These are phyloP conservation scores for Neoascia interrupta DNA, from an alignment of 2,888 invertebrate species.

Conservation along the genomic window DNA sequence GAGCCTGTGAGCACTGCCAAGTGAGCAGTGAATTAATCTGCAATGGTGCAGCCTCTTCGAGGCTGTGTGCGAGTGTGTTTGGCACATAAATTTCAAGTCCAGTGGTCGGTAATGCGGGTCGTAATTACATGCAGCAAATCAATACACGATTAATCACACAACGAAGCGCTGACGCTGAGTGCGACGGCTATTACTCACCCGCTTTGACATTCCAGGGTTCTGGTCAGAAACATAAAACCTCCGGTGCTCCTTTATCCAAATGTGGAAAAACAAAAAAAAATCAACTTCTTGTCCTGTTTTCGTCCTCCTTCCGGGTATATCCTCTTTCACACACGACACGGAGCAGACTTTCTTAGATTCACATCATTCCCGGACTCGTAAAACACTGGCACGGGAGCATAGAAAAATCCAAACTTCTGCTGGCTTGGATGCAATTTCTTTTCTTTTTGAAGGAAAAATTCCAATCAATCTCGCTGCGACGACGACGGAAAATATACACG, in stretches of 20 bases:
- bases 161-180: slow-evolving; percentile 35
- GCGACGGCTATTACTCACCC: slow-evolving; percentile 47
- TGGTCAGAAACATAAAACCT: slow-evolving; percentile 39
- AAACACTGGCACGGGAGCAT: slow-evolving; percentile 8
- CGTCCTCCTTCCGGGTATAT: no score
- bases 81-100: slow-evolving; percentile 44
- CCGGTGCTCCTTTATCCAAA: slow-evolving; percentile 46
- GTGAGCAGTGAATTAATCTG: slow-evolving; percentile 30
- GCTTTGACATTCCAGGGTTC: slow-evolving; percentile 64
- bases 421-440: slow-evolving; percentile 17
- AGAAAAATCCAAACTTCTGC: no score
- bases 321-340: slow-evolving; percentile 52
- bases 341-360: slow-evolving; percentile 56
- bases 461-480: slow-evolving; percentile 35
- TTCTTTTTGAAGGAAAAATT: slow-evolving; percentile 30
- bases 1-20: background rate
- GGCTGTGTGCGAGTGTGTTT: slow-evolving; percentile 1
- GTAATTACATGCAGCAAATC: slow-evolving; percentile 63
- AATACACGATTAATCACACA: slow-evolving; percentile 63
- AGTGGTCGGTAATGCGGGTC: slow-evolving; percentile 55
- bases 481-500: slow-evolving; percentile 35
- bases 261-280: slow-evolving; percentile 6
- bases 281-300: slow-evolving; percentile 39
- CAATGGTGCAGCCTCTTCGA: background rate
- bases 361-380: slow-evolving; percentile 50